Percentiles rank a stretch among this genome's conserved stretches.
Conservation (phyloP, 2,797 vertebrate genomes). For the Gallinago nigripennis region DNA sequence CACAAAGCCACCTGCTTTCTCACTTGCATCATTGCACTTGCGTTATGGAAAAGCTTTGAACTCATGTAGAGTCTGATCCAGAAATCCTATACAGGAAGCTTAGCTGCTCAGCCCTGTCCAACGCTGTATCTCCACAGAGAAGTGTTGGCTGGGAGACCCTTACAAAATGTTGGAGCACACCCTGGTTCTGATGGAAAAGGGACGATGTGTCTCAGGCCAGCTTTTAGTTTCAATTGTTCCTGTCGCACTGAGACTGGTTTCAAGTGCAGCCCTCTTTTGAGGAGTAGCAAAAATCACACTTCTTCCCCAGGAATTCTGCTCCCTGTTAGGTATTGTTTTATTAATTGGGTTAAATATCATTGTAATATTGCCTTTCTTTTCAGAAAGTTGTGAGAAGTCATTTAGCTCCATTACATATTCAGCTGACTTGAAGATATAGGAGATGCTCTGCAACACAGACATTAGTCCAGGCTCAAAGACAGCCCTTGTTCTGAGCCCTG, state of each 20-base stretch:
- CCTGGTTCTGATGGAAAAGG: neutral
- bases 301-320: neutral
- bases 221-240: neutral
- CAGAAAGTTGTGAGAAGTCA: neutral
- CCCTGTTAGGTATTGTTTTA: neutral
- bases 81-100: neutral
- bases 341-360: neutral
- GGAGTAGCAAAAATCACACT: neutral
- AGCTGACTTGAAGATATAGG: neutral
- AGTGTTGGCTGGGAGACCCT: neutral
- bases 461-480: neutral
- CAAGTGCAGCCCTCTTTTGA: neutral
- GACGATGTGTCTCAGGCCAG: neutral
- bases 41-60: constrained; percentile 1
- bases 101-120: neutral
- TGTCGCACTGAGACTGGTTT: neutral
- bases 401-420: neutral
- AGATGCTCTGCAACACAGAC: neutral
- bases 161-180: neutral
- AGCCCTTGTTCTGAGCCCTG: neutral
- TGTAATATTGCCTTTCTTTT: neutral
- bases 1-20: constrained; percentile 52
- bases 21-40: neutral
- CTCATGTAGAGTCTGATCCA: neutral
- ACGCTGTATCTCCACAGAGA: neutral